These are phyloP conservation scores for Tyrophagus putrescentiae DNA, from an alignment of 1,140 invertebrate genomes.

Conservation along the genomic window DNA sequence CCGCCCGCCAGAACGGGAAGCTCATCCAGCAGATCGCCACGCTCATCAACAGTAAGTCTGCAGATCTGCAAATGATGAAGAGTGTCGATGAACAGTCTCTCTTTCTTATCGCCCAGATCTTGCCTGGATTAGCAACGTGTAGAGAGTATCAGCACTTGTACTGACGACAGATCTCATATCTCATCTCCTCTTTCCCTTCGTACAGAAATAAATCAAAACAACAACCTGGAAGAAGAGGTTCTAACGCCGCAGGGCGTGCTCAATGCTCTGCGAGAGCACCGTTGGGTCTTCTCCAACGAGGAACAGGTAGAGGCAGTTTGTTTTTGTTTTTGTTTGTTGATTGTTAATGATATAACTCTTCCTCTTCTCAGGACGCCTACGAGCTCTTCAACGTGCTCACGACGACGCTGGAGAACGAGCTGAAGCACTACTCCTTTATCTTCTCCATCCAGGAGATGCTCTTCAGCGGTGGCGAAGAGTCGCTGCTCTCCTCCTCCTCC, in stretches of 20 bases:
- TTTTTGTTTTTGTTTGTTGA: slow-evolving; percentile 11
- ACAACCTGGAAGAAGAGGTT: not conserved
- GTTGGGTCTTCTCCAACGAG: slow-evolving; percentile 70
- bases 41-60: slow-evolving; percentile 3
- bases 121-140: not conserved
- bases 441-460: slow-evolving; percentile 33
- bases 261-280: slow-evolving; percentile 50
- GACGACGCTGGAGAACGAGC: slow-evolving; percentile 69
- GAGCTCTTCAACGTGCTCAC: slow-evolving; percentile 73
- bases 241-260: slow-evolving; percentile 54
- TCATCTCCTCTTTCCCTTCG: slow-evolving; percentile 19
- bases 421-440: slow-evolving; percentile 34
- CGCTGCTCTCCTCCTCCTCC: not conserved
- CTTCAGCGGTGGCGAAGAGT: slow-evolving; percentile 27
- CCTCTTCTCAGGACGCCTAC: slow-evolving; percentile 53
- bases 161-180: not conserved
- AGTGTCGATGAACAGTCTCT: slow-evolving; percentile 12
- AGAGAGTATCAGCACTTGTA: not conserved
- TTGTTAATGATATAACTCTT: slow-evolving; percentile 5
- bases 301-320: slow-evolving; percentile 45
- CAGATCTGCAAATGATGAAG: too few relatives aligned
- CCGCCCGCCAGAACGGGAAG: slow-evolving; percentile 17
- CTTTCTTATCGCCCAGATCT: slow-evolving; percentile 6
- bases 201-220: slow-evolving; percentile 33
- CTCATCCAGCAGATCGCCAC: not conserved